A percentile compares a stretch with the other conserved stretches of the same genome.
Evolutionary conservation across 2,888 invertebrate genomes (phyloP).

Genomic region (Nebria brevicollis): DNA sequence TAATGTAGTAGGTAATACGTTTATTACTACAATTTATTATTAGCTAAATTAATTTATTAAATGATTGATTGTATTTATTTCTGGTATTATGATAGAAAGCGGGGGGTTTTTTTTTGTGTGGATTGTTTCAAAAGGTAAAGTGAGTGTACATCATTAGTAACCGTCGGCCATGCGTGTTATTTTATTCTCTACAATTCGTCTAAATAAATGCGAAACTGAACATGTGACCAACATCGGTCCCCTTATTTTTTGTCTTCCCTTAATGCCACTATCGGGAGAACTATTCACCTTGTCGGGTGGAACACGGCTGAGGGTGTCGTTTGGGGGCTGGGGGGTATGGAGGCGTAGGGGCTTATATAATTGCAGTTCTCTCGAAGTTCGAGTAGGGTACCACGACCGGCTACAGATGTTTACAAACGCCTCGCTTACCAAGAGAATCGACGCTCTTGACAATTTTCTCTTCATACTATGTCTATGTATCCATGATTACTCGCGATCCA

Average conservation of each 20-base stretch:
- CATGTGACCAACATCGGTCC: background rate
- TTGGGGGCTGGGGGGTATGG: background rate
- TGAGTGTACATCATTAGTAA: too few species aligned
- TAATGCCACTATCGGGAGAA: background rate
- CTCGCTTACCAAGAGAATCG: background rate
- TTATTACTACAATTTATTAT: too few species aligned
- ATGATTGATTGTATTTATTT: too few species aligned
- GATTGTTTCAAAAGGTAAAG: too few species aligned
- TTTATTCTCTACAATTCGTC: background rate
- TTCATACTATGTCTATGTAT: background rate
- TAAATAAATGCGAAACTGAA: background rate
- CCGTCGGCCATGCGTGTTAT: too few species aligned
- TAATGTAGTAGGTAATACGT: too few species aligned
- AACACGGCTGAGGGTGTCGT: background rate
- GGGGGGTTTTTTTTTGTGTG: too few species aligned
- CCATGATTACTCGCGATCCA: conserved; percentile 1
- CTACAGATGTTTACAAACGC: conserved; percentile 1
- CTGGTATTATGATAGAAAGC: too few species aligned
- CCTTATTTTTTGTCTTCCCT: background rate
- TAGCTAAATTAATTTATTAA: too few species aligned
- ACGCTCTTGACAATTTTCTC: background rate
- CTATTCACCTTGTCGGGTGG: background rate
- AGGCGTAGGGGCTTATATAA: background rate
- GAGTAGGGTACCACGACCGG: background rate
- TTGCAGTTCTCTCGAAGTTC: conserved; percentile 1